Conservation (phyloP, 1,140 invertebrate genomes). For the Steinernema khuongi region DNA sequence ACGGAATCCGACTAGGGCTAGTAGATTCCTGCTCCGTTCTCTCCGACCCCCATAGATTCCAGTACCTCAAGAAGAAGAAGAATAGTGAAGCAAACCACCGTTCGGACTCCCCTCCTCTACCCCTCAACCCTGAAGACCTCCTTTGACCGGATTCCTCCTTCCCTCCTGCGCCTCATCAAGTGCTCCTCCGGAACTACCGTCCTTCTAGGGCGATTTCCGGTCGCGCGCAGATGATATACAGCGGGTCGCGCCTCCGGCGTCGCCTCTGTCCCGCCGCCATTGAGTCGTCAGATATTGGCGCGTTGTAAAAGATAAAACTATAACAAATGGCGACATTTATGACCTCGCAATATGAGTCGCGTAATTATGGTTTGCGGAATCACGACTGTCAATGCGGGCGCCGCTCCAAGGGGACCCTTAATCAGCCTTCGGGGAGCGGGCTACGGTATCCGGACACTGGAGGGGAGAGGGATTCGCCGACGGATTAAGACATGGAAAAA, state of each 20-base stretch:
- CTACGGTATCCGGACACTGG: neutral
- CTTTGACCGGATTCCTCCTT: neutral
- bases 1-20: too few relatives aligned
- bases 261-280: neutral
- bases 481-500: too few relatives aligned
- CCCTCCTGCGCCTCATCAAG: neutral
- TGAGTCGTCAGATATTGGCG: slow-evolving; percentile 1
- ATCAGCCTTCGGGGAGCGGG: neutral
- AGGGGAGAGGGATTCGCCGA: too few relatives aligned
- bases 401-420: neutral
- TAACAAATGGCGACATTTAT: slow-evolving; percentile 15
- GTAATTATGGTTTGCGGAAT: neutral
- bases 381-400: neutral
- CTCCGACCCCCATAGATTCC: too few relatives aligned
- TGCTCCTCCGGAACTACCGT: neutral
- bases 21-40: too few relatives aligned
- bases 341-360: slow-evolving; percentile 10
- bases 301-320: slow-evolving; percentile 11
- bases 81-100: too few relatives aligned
- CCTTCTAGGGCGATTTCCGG: neutral
- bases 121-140: too few relatives aligned
- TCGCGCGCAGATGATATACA: slow-evolving; percentile 10
- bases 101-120: too few relatives aligned
- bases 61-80: too few relatives aligned
- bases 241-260: neutral